Evolutionary conservation across 2,888 invertebrate species (phyloP).

Genomic region (Lepidochitona cinerea): DNA sequence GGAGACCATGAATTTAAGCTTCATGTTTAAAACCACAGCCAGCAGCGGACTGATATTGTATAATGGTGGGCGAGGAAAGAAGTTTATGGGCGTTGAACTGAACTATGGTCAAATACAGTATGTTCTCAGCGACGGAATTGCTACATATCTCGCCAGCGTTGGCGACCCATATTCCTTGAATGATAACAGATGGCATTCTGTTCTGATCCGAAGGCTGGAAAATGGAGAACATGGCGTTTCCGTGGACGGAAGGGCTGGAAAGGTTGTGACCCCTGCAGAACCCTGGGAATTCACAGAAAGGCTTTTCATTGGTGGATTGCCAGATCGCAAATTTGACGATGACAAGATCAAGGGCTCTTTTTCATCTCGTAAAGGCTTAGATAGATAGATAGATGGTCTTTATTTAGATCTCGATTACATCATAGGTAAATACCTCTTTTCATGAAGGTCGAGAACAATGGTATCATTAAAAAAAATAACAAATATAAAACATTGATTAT

Average conservation of each 20-base stretch:
- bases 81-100: slow-evolving; percentile 60
- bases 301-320: slow-evolving; percentile 62
- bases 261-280: slow-evolving; percentile 8
- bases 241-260: slow-evolving; percentile 39
- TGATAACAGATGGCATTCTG: slow-evolving; percentile 61
- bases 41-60: slow-evolving; percentile 55
- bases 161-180: slow-evolving; percentile 28
- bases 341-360: slow-evolving; percentile 36
- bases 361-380: slow-evolving; percentile 55
- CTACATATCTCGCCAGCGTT: not conserved
- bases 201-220: slow-evolving; percentile 35
- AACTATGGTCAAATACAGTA: slow-evolving; percentile 56
- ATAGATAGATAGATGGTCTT: no score
- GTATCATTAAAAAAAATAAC: no score
- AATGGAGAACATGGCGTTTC: slow-evolving; percentile 40
- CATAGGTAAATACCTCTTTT: no score
- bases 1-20: slow-evolving; percentile 43
- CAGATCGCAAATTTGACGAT: slow-evolving; percentile 41
- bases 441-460: no score
- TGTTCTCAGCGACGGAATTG: slow-evolving; percentile 56
- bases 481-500: no score
- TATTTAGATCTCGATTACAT: no score
- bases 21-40: slow-evolving; percentile 59
- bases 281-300: slow-evolving; percentile 4
- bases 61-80: slow-evolving; percentile 45